A percentile compares a stretch with the other conserved stretches of the same genome.
Evolutionary conservation across 53 echinoderm and acorn worm species (phyloP).

Genomic region (Pentamera pediparva): DNA sequence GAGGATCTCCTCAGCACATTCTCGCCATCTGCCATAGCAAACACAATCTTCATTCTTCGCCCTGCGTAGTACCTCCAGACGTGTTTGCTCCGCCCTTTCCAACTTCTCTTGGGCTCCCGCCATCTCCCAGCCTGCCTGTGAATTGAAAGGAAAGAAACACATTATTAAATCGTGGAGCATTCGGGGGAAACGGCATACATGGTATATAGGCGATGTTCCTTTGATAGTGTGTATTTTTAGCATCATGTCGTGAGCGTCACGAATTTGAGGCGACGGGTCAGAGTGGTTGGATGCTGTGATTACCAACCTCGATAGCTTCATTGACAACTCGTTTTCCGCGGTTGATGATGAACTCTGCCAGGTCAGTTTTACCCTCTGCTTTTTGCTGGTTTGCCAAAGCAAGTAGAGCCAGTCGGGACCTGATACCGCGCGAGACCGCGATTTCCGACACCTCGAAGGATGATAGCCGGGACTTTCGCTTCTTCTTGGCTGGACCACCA

Average conservation of each 20-base stretch:
- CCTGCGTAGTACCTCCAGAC: slow-evolving; percentile 13
- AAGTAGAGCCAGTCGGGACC: neutral
- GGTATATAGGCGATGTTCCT: too few relatives aligned
- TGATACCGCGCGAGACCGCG: neutral
- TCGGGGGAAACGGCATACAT: too few relatives aligned
- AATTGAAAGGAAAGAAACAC: neutral
- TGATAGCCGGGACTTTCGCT: too few relatives aligned
- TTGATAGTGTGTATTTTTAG: neutral
- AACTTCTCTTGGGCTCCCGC: slow-evolving; percentile 8
- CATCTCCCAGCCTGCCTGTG: slow-evolving; percentile 33
- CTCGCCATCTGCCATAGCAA: slow-evolving; percentile 18
- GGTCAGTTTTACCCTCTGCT: slow-evolving; percentile 35
- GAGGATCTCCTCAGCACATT: slow-evolving; percentile 18
- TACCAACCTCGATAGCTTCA: slow-evolving; percentile 16
- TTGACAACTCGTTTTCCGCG: slow-evolving; percentile 36
- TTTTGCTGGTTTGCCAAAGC: slow-evolving; percentile 41
- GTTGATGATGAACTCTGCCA: slow-evolving; percentile 39
- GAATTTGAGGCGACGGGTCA: too few relatives aligned
- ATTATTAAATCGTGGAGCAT: neutral
- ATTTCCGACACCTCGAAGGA: slow-evolving; percentile 9
- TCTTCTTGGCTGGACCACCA: too few relatives aligned
- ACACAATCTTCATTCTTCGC: slow-evolving; percentile 2
- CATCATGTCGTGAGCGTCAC: too few relatives aligned
- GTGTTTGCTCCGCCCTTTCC: neutral
- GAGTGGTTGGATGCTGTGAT: too few relatives aligned